phyloP scores from a whole-genome alignment of 2,113 vertebrate genomes.

The Phaetusa simplex region DNA sequence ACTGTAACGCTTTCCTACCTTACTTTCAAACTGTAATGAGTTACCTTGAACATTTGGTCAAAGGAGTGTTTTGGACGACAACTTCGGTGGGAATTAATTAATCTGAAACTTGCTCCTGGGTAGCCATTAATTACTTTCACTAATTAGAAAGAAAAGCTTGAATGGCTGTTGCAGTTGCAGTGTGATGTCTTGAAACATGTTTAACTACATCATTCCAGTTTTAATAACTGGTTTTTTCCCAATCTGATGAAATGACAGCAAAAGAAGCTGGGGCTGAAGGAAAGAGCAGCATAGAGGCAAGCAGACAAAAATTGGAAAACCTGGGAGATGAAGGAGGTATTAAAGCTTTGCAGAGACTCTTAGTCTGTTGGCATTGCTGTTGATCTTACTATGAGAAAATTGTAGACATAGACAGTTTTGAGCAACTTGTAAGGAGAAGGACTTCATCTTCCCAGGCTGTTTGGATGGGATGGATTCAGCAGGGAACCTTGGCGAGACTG shows the following conservation, averaged over 20 bases:
- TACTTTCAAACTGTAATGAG: background rate
- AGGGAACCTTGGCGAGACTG: fast-evolving
- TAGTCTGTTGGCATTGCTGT: background rate
- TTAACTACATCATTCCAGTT: background rate
- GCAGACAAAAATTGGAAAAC: background rate
- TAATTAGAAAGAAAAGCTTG: slow-evolving; percentile 3
- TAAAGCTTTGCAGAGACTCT: background rate
- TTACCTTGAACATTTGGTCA: background rate
- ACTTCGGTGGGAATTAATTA: background rate
- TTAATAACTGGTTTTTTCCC: background rate
- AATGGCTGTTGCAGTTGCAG: background rate
- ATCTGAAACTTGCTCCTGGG: background rate
- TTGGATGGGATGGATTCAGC: background rate
- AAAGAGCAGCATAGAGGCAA: background rate
- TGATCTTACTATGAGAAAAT: background rate
- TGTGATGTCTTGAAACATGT: background rate
- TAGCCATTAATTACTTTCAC: background rate
- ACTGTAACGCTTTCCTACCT: background rate
- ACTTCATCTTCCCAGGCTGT: background rate
- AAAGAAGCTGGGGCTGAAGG: background rate
- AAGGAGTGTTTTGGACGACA: background rate
- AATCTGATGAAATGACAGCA: background rate
- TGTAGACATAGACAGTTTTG: background rate
- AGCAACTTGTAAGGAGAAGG: background rate
- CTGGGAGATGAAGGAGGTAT: background rate